Evolutionary conservation across 2,888 invertebrate genomes (phyloP).

Genomic region (Zhuqinia jingwanae): DNA sequence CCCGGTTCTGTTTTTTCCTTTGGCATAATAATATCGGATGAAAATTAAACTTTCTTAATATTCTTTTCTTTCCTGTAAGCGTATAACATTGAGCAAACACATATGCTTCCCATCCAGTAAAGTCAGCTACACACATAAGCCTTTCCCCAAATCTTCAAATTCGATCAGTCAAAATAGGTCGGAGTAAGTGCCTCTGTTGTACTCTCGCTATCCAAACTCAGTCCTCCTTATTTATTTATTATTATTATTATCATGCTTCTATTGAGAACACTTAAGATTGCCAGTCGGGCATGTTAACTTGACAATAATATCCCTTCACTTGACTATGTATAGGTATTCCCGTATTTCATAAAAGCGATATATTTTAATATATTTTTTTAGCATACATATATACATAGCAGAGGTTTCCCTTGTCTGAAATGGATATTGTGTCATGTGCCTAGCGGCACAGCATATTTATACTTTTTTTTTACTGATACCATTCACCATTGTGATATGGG

Average conservation of each 20-base stretch:
- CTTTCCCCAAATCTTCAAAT: slow-evolving; percentile 42
- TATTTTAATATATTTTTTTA: neutral
- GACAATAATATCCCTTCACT: neutral
- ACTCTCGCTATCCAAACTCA: neutral
- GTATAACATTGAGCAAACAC: neutral
- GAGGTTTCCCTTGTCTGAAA: too few relatives aligned
- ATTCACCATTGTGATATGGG: too few relatives aligned
- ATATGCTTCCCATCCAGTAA: neutral
- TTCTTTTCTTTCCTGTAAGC: slow-evolving; percentile 4
- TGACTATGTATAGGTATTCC: neutral
- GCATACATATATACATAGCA: neutral
- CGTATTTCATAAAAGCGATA: neutral
- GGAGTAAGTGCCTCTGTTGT: slow-evolving; percentile 14
- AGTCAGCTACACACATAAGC: slow-evolving; percentile 1
- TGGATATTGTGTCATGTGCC: too few relatives aligned
- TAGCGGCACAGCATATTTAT: too few relatives aligned
- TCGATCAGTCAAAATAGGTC: slow-evolving; percentile 59
- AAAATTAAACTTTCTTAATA: slow-evolving; percentile 48
- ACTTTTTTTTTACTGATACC: too few relatives aligned
- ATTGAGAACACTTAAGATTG: neutral
- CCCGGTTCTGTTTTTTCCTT: neutral
- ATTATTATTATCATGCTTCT: slow-evolving; percentile 19
- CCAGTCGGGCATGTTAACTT: neutral
- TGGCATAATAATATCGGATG: neutral
- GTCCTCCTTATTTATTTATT: slow-evolving; percentile 29